Base-by-base conservation (phyloP, 1,140 invertebrate species). In the Temnothorax longispinosus region DNA sequence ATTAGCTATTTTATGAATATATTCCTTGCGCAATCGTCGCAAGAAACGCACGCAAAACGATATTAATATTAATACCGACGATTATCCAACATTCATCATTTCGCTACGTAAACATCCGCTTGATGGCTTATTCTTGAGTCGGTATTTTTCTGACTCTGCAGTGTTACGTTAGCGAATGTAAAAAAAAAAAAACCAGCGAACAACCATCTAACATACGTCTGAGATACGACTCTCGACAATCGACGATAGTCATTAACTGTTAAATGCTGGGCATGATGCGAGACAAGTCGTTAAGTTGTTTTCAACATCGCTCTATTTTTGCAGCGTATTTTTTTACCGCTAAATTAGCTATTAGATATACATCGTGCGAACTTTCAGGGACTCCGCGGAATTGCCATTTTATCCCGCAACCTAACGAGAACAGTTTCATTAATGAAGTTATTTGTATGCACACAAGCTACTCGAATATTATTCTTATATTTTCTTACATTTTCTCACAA, bases 101-200 rank as follows among this genome's bases (percentile, higher is more conserved):
- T 75, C 4, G 41, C 38, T 56, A n/a, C 38, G 38, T 82, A 82
- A 82, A 82, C 80, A 84, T 84, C 80, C 54, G n/a, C 80, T 80
- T 80, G 27, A 60, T 60, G 27, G 15, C 69, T 74, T 18, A 41
- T 60, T 50, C 21, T 41, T 41, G 18, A 64, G 54, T 11, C n/a
- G 52, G 11, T 74, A 50, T 35, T 82, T 58, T 72, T 72, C 77
- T 15, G 44, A 64, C 21, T 54, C 5, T 35, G 38, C 38, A 27
- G 27, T 27, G 32, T 72, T 82, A 38, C 47, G 38, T 60, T 82
- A 7, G 4, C 21, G 32, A 58, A 4, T 56, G 11, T 58, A 64
- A 58, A 27, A 27, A 27, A 64, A 58, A 27, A 27, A 27, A 54
- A 52, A 62, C 32, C 27, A 13, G 10, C 41, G 15, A 50, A 38